Percentiles rank a stretch among this genome's conserved stretches.
Conservation (phyloP, 2,888 invertebrate genomes). For the Oscheius onirici region DNA sequence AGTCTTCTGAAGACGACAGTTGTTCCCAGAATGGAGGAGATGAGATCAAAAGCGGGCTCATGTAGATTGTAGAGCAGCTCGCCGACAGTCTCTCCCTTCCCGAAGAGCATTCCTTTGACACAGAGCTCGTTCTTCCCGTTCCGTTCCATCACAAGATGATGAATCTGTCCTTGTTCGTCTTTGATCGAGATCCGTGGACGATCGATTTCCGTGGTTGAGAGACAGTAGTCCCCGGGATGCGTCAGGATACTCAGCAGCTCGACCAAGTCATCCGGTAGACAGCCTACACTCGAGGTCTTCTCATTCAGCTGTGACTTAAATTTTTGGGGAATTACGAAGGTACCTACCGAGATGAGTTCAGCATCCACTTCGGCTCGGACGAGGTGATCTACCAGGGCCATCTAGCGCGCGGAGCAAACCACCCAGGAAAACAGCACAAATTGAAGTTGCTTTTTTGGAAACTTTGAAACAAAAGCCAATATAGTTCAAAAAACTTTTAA, state of each 20-base stretch:
- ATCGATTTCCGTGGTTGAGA: constrained; percentile 8
- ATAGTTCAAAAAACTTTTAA: no score
- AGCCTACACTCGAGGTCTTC: not conserved
- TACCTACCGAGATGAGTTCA: not conserved
- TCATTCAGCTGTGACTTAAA: constrained; percentile 2
- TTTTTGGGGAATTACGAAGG: not conserved
- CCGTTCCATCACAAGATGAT: not conserved
- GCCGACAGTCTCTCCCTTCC: not conserved
- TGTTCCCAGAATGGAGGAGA: constrained; percentile 6
- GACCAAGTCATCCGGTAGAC: constrained; percentile 18
- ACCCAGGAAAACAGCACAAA: not conserved
- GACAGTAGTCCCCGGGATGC: constrained; percentile 10
- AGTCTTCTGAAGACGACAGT: not conserved
- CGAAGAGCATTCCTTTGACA: constrained; percentile 15
- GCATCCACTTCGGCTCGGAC: constrained; percentile 5
- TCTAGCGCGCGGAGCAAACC: not conserved
- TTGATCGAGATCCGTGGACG: constrained; percentile 1
- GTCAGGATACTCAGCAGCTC: constrained; percentile 1
- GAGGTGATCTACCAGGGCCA: constrained; percentile 1
- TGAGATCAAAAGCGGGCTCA: constrained; percentile 11
- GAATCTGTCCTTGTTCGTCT: not conserved
- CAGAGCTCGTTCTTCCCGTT: not conserved
- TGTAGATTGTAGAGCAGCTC: constrained; percentile 17
- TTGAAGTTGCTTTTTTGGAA: not conserved
- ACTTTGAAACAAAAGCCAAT: no score